phyloP scores from a whole-genome alignment of 1,140 invertebrate species.

The Sogatella furcifera region DNA sequence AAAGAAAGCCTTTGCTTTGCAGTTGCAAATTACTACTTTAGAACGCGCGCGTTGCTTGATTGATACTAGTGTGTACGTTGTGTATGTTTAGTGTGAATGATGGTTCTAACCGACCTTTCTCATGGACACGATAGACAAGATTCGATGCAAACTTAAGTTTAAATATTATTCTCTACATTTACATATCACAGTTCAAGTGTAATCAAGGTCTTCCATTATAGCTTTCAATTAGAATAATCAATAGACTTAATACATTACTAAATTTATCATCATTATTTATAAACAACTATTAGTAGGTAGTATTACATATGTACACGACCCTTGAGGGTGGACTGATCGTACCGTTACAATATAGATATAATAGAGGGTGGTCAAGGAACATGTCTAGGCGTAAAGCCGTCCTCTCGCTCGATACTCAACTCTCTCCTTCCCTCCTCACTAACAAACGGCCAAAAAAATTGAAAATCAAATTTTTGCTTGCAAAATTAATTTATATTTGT shows the following conservation, averaged over 20 bases:
- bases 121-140: slow-evolving; percentile 13
- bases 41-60: too few species aligned
- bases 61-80: too few species aligned
- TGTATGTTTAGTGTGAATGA: slow-evolving; percentile 2
- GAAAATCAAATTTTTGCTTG: too few species aligned
- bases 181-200: slow-evolving; percentile 25
- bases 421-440: too few species aligned
- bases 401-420: slow-evolving; percentile 11
- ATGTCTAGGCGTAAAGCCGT: not conserved
- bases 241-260: slow-evolving; percentile 20
- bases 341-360: not conserved
- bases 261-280: slow-evolving; percentile 6
- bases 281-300: slow-evolving; percentile 14
- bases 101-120: slow-evolving; percentile 25
- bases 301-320: slow-evolving; percentile 25
- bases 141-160: slow-evolving; percentile 22
- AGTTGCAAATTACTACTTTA: too few species aligned
- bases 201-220: slow-evolving; percentile 18
- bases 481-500: too few species aligned
- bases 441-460: too few species aligned
- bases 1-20: too few species aligned
- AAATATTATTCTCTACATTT: slow-evolving; percentile 22
- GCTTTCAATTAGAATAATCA: slow-evolving; percentile 6
- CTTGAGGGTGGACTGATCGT: slow-evolving; percentile 25
- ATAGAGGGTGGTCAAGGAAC: slow-evolving; percentile 23